Percentiles rank a stretch among this genome's conserved stretches.
Conservation (phyloP, 2,113 vertebrate species). For the Sclerurus mexicanus region DNA sequence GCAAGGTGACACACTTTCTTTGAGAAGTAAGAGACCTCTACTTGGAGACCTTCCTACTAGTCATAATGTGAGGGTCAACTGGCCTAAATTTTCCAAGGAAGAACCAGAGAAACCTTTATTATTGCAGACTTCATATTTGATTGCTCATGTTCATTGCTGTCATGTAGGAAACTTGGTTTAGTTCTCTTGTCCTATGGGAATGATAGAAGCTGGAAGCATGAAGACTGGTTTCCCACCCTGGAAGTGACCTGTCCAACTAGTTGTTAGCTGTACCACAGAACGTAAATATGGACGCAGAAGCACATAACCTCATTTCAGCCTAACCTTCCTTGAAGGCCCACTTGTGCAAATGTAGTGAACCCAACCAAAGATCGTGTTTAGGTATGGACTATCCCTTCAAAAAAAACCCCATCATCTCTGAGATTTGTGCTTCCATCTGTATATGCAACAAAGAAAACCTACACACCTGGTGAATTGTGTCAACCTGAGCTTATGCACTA, state of each 20-base stretch:
- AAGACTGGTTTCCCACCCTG: slow-evolving; percentile 11
- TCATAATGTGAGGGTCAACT: not conserved
- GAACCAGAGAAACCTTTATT: not conserved
- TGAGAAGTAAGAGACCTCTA: not conserved
- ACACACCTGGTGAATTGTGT: not conserved
- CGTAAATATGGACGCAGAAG: not conserved
- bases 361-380: not conserved
- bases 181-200: not conserved
- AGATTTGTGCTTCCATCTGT: not conserved
- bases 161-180: not conserved
- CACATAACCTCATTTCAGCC: not conserved
- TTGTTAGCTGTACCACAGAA: slow-evolving; percentile 5
- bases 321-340: not conserved
- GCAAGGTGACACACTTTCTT: not conserved
- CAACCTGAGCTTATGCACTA: not conserved
- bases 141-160: not conserved
- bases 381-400: not conserved
- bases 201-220: not conserved
- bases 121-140: not conserved
- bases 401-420: not conserved
- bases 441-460: not conserved
- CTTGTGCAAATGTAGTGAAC: not conserved
- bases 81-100: not conserved
- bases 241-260: not conserved
- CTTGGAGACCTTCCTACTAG: not conserved